Percentiles rank a stretch among this genome's conserved stretches.
phyloP scores from a whole-genome alignment of 2,113 vertebrate species.

The Dascyllus trimaculatus region DNA sequence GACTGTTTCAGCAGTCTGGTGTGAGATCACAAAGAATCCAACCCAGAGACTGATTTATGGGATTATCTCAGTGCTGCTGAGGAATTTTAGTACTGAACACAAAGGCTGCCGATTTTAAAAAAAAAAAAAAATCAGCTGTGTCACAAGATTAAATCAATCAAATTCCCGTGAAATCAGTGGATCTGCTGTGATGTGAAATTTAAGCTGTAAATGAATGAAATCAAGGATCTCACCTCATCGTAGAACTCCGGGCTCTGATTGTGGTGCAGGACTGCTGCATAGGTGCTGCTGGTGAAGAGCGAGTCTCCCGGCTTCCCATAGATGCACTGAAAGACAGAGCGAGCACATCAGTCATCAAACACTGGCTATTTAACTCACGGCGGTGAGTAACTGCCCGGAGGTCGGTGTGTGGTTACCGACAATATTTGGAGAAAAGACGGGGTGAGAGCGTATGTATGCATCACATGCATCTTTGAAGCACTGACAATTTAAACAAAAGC shows the following conservation, averaged over 20 bases:
- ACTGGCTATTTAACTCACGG: not conserved
- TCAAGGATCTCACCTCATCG: constrained; percentile 89
- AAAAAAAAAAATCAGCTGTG: not conserved
- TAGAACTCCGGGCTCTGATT: constrained; percentile 98
- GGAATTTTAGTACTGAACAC: constrained; percentile 36
- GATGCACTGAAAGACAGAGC: constrained; percentile 89
- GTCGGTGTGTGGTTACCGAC: constrained; percentile 26
- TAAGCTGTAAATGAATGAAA: not conserved
- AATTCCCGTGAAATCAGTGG: not conserved
- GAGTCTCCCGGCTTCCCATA: constrained; percentile 93
- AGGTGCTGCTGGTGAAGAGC: constrained; percentile 86
- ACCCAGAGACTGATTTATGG: constrained; percentile 55
- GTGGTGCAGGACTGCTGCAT: constrained; percentile 93
- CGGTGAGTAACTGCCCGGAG: constrained; percentile 20
- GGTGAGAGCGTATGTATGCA: not conserved
- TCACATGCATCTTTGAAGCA: not conserved
- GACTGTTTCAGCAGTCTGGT: constrained; percentile 12
- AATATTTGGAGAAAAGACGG: constrained; percentile 3
- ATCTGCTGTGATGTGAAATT: no score
- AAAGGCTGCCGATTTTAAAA: not conserved
- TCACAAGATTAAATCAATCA: not conserved
- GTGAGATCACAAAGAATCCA: constrained; percentile 36
- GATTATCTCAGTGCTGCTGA: constrained; percentile 45
- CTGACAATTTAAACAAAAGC: constrained; percentile 7
- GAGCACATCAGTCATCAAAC: not conserved